These are phyloP conservation scores for Mythimna loreyi DNA, from an alignment of 2,888 invertebrate species.

Conservation along the genomic window DNA sequence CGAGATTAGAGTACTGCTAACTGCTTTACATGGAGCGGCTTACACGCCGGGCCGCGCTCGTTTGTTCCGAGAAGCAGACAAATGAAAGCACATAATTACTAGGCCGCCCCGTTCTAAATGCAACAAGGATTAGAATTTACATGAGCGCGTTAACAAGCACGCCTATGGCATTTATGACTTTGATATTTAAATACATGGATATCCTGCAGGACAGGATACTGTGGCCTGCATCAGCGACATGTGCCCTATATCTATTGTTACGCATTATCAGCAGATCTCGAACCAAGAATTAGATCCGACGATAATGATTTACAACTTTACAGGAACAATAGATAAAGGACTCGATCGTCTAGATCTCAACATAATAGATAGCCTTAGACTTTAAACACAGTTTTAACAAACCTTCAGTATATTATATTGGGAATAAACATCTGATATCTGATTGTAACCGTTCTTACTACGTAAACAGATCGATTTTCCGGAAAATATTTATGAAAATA, in stretches of 20 bases:
- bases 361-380: constrained; percentile 36
- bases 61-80: constrained; percentile 89
- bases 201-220: constrained; percentile 65
- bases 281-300: constrained; percentile 50
- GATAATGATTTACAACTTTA: constrained; percentile 61
- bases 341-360: constrained; percentile 40
- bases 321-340: constrained; percentile 53
- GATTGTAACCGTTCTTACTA: neutral
- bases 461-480: neutral
- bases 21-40: constrained; percentile 90
- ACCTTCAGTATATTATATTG: constrained; percentile 10
- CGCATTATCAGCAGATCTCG: constrained; percentile 54
- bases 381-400: constrained; percentile 16
- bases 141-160: constrained; percentile 87
- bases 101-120: constrained; percentile 89
- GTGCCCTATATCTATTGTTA: constrained; percentile 50
- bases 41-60: constrained; percentile 84
- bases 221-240: constrained; percentile 35
- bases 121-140: constrained; percentile 90
- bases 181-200: constrained; percentile 80
- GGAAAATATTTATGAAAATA: neutral
- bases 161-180: constrained; percentile 89
- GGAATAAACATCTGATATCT: constrained; percentile 6
- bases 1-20: constrained; percentile 90
- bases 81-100: constrained; percentile 91